These are phyloP conservation scores for Actenoides lindsayi DNA, from an alignment of 2,113 vertebrate genomes.

Conservation along the genomic window DNA sequence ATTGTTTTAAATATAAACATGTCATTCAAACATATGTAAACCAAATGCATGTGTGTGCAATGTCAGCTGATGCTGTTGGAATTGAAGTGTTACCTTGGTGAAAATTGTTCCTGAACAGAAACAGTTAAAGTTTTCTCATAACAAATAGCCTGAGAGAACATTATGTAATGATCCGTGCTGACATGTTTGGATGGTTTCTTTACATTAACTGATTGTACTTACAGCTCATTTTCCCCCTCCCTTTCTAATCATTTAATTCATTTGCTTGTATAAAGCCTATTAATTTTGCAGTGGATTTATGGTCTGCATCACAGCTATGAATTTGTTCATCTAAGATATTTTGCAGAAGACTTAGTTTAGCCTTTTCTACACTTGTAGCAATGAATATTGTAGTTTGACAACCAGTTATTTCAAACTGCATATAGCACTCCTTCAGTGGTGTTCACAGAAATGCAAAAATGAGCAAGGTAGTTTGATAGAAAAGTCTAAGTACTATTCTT, in stretches of 20 bases:
- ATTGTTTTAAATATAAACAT: not conserved
- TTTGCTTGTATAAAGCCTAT: not conserved
- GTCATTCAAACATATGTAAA: not conserved
- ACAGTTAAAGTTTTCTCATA: not conserved
- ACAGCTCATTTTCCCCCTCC: not conserved
- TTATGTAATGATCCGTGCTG: not conserved
- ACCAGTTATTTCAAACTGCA: slow-evolving; percentile 53
- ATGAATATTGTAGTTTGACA: slow-evolving; percentile 40
- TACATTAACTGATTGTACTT: not conserved
- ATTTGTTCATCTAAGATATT: not conserved
- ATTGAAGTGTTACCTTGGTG: not conserved
- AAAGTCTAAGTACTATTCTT: not conserved
- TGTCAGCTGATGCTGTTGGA: not conserved
- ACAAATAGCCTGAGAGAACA: not conserved
- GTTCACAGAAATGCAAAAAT: slow-evolving; percentile 4
- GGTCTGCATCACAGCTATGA: not conserved
- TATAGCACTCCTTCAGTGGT: not conserved
- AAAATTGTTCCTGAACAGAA: not conserved
- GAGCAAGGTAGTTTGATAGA: not conserved
- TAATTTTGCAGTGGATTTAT: not conserved
- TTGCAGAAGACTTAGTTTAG: slow-evolving; percentile 46
- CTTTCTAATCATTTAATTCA: not conserved
- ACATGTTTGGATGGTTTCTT: not conserved
- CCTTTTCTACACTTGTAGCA: slow-evolving; percentile 40
- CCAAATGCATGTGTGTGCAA: not conserved